A percentile compares a stretch with the other conserved stretches of the same genome.
Conservation (phyloP, 2,888 invertebrate species). For the Elegia similella region DNA sequence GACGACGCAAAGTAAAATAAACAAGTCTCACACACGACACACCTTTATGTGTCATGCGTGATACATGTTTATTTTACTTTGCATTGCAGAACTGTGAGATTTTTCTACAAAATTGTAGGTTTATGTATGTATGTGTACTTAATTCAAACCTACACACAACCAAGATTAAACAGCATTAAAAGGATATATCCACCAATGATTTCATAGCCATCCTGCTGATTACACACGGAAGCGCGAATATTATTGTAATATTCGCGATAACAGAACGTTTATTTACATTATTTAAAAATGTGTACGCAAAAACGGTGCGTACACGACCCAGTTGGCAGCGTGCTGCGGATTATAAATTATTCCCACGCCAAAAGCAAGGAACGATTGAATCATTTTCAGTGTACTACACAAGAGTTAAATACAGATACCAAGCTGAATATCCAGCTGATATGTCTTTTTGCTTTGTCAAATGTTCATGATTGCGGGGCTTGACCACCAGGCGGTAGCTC, state of each 20-base stretch:
- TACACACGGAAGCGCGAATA: slow-evolving; percentile 5
- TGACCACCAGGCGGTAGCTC: no score
- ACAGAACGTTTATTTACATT: slow-evolving; percentile 6
- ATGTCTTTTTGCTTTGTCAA: no score
- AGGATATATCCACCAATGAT: background rate
- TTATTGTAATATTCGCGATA: background rate
- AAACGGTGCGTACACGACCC: background rate
- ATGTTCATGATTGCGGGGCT: no score
- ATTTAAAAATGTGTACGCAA: slow-evolving; percentile 5
- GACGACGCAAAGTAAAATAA: no score
- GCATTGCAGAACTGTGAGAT: no score
- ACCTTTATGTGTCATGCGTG: no score
- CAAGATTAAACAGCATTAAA: no score
- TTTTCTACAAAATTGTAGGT: no score
- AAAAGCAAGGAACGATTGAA: slow-evolving; percentile 6
- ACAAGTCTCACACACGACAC: no score
- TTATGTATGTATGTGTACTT: no score
- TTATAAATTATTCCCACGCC: slow-evolving; percentile 15
- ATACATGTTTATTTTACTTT: no score
- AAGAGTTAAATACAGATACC: background rate
- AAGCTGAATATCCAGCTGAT: background rate
- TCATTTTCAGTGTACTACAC: background rate
- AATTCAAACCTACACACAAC: no score
- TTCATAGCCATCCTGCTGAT: background rate
- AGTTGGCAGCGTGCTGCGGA: slow-evolving; percentile 2